Percentiles rank a stretch among this genome's conserved stretches.
These are phyloP conservation scores for Fregata magnificens DNA, from an alignment of 2,113 vertebrate species.

Conservation along the genomic window DNA sequence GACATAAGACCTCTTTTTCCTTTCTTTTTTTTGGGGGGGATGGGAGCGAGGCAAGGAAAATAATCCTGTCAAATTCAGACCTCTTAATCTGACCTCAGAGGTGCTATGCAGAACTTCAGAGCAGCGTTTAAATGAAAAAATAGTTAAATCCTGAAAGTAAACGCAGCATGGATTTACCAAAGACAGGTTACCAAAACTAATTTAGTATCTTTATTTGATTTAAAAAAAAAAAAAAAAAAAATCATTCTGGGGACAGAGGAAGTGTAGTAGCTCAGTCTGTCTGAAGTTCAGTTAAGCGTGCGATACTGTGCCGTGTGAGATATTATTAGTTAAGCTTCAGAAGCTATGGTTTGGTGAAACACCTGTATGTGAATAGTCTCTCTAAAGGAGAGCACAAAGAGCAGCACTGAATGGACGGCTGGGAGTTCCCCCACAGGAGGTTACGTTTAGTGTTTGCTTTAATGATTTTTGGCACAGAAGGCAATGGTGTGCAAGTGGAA, in stretches of 20 bases:
- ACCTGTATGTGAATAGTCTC: conserved; percentile 34
- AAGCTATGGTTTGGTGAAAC: not conserved
- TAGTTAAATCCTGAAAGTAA: conserved; percentile 48
- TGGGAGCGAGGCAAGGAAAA: not conserved
- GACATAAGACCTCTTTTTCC: not conserved
- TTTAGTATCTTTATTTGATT: conserved; percentile 7
- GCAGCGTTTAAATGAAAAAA: conserved; percentile 27
- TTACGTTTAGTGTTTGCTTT: conserved; percentile 36
- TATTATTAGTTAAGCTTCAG: conserved; percentile 12
- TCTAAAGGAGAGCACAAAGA: not conserved
- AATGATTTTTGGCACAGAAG: conserved; percentile 37
- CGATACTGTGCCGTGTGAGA: not conserved
- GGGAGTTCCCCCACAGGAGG: conserved; percentile 25
- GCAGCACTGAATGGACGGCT: not conserved
- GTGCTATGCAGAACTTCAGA: conserved; percentile 27
- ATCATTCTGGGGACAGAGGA: not conserved
- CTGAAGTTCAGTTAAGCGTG: not conserved
- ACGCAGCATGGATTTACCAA: not conserved
- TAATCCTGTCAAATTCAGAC: conserved; percentile 4
- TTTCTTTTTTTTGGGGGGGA: not conserved
- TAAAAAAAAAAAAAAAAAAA: not conserved
- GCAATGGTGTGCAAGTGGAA: conserved; percentile 41
- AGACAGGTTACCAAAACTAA: conserved; percentile 7
- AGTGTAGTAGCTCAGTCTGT: not conserved
- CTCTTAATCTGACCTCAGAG: not conserved